phyloP scores from a whole-genome alignment of 2,113 vertebrate genomes.

The Centropus bengalensis region DNA sequence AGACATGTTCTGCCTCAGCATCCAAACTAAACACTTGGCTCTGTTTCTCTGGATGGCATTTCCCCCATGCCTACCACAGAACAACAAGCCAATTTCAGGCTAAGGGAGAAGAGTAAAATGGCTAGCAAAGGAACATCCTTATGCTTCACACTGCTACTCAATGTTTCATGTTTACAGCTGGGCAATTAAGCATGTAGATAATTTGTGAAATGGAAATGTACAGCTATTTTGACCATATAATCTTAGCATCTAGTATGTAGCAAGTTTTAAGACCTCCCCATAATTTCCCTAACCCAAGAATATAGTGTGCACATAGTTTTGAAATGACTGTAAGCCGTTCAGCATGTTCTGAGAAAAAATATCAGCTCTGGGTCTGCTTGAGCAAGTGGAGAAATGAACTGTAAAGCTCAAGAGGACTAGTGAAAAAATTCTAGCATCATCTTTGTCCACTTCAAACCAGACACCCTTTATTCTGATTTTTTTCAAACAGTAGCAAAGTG shows the following conservation, averaged over 20 bases:
- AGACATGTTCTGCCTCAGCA: conserved; percentile 17
- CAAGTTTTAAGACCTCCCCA: background rate
- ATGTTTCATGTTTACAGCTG: background rate
- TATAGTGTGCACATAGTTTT: background rate
- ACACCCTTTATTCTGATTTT: background rate
- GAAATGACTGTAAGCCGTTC: background rate
- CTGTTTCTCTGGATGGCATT: conserved; percentile 51
- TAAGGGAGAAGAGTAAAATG: background rate
- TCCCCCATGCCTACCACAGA: conserved; percentile 39
- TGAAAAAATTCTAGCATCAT: background rate
- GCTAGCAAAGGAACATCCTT: background rate
- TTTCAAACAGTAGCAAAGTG: background rate
- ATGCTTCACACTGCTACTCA: background rate
- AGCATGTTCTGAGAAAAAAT: conserved; percentile 29
- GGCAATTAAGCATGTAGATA: background rate
- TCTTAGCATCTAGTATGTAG: background rate
- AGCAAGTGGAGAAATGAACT: background rate
- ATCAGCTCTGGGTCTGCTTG: background rate
- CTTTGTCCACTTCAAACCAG: background rate
- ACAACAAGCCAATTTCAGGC: conserved; percentile 35
- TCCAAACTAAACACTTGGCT: conserved; percentile 69
- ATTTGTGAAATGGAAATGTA: background rate
- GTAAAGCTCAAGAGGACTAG: background rate
- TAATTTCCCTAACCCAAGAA: background rate
- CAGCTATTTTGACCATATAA: background rate